Base-by-base conservation (phyloP, 2,797 vertebrate species). In the Okamejei kenojei region DNA sequence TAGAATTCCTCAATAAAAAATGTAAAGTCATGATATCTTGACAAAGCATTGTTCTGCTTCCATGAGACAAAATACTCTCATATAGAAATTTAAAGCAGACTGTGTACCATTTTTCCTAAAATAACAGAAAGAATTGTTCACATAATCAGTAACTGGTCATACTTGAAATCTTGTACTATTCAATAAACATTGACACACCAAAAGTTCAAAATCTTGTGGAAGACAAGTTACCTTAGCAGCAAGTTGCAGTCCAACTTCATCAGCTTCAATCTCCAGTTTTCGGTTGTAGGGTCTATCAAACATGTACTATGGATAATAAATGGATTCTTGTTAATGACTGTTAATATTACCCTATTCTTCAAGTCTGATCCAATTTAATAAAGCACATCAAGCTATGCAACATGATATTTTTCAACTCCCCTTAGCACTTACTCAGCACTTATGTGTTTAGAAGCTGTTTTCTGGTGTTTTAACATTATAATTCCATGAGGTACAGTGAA, bases 211-310 rank as follows among this genome's bases (percentile, higher is more conserved):
- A 54, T 23, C 54, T 71, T 54, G 11, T 73, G 71, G 35, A 58
- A 54, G 10, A 73, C 5, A 92, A 54, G 17, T 95, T 97, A 99
- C 98, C 98, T 99, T 99, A 68, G 98, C 98, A 94, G 98, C 98
- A 95, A 99, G 94, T 94, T 96, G 97, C 93, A 99, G 94, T 94
- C 98, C 98, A 9, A 99, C 97, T 94, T 96, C 94, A 95, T 99
- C 99, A 71, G 99, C 99, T 94, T 99, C 99, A 0, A 96, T 95
- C 94, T 99, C 99, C 95, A 99, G 93, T 8, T 97, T 98, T 93
- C 99, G 97, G 94, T 97, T 99, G 94, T 97, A 99, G 0, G 98
- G 98, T 94, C 96, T 97, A 15, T 96, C 95, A 95, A 99, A 98
- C 94, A 99, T 94, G 93, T 97, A 95, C 99, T 99, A 95, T 65